Conservation (phyloP, 2,797 vertebrate species). For the Rhinoraja longicauda region DNA sequence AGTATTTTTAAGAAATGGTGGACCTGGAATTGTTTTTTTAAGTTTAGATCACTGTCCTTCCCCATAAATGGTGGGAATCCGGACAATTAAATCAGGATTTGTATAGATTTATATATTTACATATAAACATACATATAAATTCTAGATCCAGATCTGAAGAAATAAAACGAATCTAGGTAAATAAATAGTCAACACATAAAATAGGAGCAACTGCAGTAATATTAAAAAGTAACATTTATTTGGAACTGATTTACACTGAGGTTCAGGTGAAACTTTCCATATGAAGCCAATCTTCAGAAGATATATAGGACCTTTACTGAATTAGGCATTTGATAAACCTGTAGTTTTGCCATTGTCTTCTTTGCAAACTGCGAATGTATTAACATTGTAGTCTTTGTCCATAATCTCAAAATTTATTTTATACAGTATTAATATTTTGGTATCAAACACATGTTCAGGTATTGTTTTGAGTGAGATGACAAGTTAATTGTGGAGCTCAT, state of each 20-base stretch:
- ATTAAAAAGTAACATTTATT: background rate
- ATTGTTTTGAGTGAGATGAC: background rate
- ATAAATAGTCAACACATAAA: background rate
- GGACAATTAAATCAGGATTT: background rate
- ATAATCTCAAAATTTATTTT: background rate
- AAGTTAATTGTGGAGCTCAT: background rate
- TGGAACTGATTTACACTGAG: background rate
- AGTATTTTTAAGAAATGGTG: background rate
- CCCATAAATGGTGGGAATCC: background rate
- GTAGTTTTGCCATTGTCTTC: background rate
- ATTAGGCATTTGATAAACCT: background rate
- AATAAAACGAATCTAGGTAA: background rate
- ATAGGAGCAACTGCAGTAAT: background rate
- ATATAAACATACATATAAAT: background rate
- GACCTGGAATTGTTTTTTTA: background rate
- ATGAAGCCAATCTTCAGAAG: background rate
- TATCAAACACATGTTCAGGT: background rate
- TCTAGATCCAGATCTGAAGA: background rate
- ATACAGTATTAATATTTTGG: background rate
- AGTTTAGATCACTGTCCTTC: background rate
- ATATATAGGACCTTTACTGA: background rate
- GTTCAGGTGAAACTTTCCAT: background rate
- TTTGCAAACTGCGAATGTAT: background rate
- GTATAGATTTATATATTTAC: background rate
- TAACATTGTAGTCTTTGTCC: background rate